phyloP scores from a whole-genome alignment of 2,888 invertebrate species.

The Ryuthela nishihirai region DNA sequence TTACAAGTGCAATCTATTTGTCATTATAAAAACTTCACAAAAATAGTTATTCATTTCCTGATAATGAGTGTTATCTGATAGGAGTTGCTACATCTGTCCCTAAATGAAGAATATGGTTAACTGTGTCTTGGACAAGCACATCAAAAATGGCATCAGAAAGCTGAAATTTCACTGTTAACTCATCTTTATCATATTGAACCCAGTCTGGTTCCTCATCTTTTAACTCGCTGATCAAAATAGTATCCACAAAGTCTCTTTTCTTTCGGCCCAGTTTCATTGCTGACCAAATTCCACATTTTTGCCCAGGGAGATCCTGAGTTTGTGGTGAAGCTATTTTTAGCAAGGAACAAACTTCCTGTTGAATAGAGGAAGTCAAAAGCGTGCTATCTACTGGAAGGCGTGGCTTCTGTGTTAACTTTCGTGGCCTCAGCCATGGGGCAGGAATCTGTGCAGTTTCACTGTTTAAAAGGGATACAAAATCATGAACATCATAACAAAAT shows the following conservation, averaged over 20 bases:
- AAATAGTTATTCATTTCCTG: too few relatives aligned
- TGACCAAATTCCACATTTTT: slow-evolving; percentile 54
- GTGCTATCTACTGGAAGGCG: slow-evolving; percentile 9
- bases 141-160: slow-evolving; percentile 59
- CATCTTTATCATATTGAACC: slow-evolving; percentile 69
- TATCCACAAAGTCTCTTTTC: slow-evolving; percentile 67
- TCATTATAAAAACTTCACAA: too few relatives aligned
- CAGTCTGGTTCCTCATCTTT: slow-evolving; percentile 68
- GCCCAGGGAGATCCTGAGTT: slow-evolving; percentile 43
- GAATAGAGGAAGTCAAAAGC: not conserved
- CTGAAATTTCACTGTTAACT: slow-evolving; percentile 62
- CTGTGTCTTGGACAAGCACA: slow-evolving; percentile 56
- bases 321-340: slow-evolving; percentile 12
- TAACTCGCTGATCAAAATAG: slow-evolving; percentile 65
- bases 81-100: too few relatives aligned
- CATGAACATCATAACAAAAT: too few relatives aligned
- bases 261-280: slow-evolving; percentile 62
- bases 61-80: too few relatives aligned
- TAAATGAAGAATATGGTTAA: too few relatives aligned
- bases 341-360: slow-evolving; percentile 11
- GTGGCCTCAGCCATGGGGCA: slow-evolving; percentile 15
- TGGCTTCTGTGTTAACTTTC: slow-evolving; percentile 25
- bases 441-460: slow-evolving; percentile 14
- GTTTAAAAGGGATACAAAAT: too few relatives aligned
- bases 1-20: too few relatives aligned